These are phyloP conservation scores for Urosaurus nigricauda DNA, from an alignment of 2,797 vertebrate species.

Conservation along the genomic window DNA sequence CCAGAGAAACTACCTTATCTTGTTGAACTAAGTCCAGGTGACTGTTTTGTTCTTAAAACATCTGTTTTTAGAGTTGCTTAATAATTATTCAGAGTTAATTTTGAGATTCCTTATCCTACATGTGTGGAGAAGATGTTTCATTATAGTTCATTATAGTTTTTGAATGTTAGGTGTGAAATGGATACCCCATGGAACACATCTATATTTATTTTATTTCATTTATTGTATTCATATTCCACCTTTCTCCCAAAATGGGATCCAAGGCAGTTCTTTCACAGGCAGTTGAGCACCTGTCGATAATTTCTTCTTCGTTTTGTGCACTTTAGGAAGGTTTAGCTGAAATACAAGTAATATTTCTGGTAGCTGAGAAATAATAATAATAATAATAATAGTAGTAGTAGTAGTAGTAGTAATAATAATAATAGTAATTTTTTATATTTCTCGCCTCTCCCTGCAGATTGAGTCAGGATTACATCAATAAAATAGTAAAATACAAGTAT, in stretches of 20 bases:
- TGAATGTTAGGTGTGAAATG: background rate
- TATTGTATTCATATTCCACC: too few relatives aligned
- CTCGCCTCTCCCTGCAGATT: too few relatives aligned
- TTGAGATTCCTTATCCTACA: background rate
- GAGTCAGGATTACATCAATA: too few relatives aligned
- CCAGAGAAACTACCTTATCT: conserved; percentile 96
- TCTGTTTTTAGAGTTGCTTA: background rate
- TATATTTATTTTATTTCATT: too few relatives aligned
- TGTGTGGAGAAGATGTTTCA: background rate
- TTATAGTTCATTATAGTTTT: background rate
- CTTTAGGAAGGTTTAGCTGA: background rate
- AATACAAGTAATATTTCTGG: background rate
- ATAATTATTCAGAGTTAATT: background rate
- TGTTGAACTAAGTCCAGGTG: conserved; percentile 98
- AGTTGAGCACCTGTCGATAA: background rate
- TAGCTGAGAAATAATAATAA: background rate
- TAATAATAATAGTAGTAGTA: too few relatives aligned
- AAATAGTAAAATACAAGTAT: too few relatives aligned
- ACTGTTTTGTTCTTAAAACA: conserved; percentile 43
- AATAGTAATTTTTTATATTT: too few relatives aligned
- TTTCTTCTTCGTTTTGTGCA: background rate
- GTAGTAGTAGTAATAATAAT: too few relatives aligned
- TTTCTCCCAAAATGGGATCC: too few relatives aligned
- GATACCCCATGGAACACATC: background rate
- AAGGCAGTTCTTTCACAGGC: background rate